Conservation (phyloP, 2,888 invertebrate species). For the Myathropa florea region DNA sequence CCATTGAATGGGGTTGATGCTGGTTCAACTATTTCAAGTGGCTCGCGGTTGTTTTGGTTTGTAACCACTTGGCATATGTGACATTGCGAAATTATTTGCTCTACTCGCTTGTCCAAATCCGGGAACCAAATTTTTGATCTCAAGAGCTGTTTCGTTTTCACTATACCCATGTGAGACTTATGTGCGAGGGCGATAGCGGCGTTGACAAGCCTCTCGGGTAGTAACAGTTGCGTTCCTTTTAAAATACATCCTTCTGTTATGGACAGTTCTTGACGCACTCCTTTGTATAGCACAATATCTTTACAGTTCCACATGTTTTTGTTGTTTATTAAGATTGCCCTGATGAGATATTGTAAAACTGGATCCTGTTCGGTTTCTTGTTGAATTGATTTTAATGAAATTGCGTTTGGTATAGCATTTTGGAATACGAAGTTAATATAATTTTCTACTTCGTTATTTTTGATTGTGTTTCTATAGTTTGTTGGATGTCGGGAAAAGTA, state of each 20-base stretch:
- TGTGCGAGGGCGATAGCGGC: background rate
- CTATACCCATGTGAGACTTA: slow-evolving; percentile 7
- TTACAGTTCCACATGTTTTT: too few relatives aligned
- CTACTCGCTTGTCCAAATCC: background rate
- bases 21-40: slow-evolving; percentile 6
- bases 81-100: background rate
- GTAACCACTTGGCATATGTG: background rate
- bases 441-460: too few relatives aligned
- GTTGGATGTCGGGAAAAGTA: background rate
- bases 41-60: background rate
- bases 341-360: too few relatives aligned
- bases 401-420: background rate
- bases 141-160: slow-evolving; percentile 7
- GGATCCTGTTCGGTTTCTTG: slow-evolving; percentile 8
- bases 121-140: slow-evolving; percentile 20
- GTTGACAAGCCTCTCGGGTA: background rate
- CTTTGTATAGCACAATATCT: background rate
- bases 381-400: background rate
- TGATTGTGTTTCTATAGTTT: too few relatives aligned
- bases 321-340: too few relatives aligned
- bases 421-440: background rate
- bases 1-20: background rate
- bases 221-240: slow-evolving; percentile 2
- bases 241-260: slow-evolving; percentile 12
- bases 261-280: slow-evolving; percentile 9